These are phyloP conservation scores for Trisateles emortualis DNA, from an alignment of 2,888 invertebrate species.

Conservation along the genomic window DNA sequence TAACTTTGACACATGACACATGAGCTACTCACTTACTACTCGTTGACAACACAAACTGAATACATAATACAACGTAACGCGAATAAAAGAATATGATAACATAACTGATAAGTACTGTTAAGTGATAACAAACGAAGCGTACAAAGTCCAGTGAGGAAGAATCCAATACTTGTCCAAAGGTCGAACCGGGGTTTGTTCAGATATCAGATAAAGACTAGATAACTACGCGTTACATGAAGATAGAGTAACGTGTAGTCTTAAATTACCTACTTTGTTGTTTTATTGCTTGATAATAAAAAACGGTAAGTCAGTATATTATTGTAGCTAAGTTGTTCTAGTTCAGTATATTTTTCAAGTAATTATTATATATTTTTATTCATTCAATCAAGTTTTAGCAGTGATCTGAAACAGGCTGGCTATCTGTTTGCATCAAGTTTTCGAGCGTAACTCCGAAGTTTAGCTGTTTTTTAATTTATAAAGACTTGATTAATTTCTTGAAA, in stretches of 20 bases:
- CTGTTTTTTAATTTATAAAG: conserved; percentile 6
- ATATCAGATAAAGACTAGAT: not conserved
- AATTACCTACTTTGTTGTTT: not conserved
- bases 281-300: not conserved
- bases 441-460: conserved; percentile 37
- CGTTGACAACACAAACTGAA: too few species aligned
- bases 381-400: too few species aligned
- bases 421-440: conserved; percentile 30
- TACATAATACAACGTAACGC: too few species aligned
- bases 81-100: too few species aligned
- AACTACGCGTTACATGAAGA: not conserved
- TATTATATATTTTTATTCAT: not conserved
- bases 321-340: too few species aligned
- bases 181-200: not conserved
- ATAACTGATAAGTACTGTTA: too few species aligned
- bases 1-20: too few species aligned
- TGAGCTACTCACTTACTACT: too few species aligned
- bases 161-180: not conserved
- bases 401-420: too few species aligned
- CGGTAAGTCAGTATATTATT: not conserved
- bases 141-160: not conserved
- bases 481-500: conserved; percentile 40
- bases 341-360: not conserved
- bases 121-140: not conserved
- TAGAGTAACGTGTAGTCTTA: not conserved